Evolutionary conservation across 2,888 invertebrate species (phyloP), one percentile per base, ranked within the genome.

Genomic region (Alentia gelatinosa): DNA sequence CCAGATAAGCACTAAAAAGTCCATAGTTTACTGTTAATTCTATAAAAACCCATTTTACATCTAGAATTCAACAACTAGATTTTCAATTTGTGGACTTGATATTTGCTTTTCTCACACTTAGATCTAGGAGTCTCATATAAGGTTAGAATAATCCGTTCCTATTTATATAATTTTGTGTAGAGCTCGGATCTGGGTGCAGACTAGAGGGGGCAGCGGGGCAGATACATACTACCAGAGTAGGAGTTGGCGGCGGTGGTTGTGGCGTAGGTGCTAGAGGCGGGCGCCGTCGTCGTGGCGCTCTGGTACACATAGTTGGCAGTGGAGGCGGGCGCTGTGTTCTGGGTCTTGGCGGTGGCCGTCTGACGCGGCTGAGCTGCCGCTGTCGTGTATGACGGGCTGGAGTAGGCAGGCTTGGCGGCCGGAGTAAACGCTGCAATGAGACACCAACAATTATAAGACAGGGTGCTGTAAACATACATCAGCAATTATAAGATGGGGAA

Each of bases 261-360:
- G n/a, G 94, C 92, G 37, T 92, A 93, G 7, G 94, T 94, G 5
- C 94, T 94, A 26, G 83, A 30, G n/a, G 94, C 93, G 26, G 93
- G 90, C 7, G 93, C 92, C 75, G 95, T 94, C 35, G 94, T 93
- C 9, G 94, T 93, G 12, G 94, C 93, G 9, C 93, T 94, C 1
- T 94, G 93, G 92, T 95, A 95, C 50, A 95, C 95, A 92, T 95
- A 95, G 74, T 94, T 95, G 3, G 94, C 93, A 5, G 95, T 93
- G 0, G 95, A 93, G 30, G 94, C 93, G 30, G 94, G 95, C 1
- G 94, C 93, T 12, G 94, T 93, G 40, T 94, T 93, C 19, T 93
- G 93, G 50, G 94, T 94, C 90, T 95, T 95, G 50, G 79, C 83
- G 9, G 90, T 83, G 30, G 89, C 56, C 9, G 91, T 83, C 33